Base-by-base conservation (phyloP, 1,140 invertebrate species). In the Bemisia tabaci region DNA sequence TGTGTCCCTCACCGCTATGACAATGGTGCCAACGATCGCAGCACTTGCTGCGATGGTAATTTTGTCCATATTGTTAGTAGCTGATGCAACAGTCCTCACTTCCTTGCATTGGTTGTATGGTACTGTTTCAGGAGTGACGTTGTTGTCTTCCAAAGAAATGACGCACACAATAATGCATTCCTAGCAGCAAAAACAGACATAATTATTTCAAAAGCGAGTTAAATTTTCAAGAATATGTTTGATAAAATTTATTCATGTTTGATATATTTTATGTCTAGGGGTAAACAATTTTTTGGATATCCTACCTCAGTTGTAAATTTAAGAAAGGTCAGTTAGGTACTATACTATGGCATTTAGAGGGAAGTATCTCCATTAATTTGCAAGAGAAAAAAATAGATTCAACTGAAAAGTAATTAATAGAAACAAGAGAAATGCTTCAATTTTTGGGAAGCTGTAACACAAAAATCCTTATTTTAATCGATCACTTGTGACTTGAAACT, bases 131-230 rank as follows among this genome's bases (percentile, higher is more conserved):
- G 91, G 90, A 23, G 87, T 91, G 0, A 93, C 84, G 74, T 90
- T 86, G 17, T 87, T 84, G 71, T 94, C 91, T 76, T 95, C 92
- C 66, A 94, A 78, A 9, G 90, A 92, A 60, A 93, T 89, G 1
- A 95, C 92, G 74, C 92, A 95, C 26, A 95, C 91, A 23, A 95
- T 87, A 60, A 95, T 90, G 72, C 92, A 94, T 81, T 94, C 91
- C 86, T 93, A n/a, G n/a, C n/a, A n/a, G n/a, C n/a, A n/a, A n/a
- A n/a, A n/a, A 77, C 48, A 78, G 78, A 59, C 60, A 23, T 9
- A 22, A 22, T 9, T 60, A 65, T 12, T 11, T 12, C n/a, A 26
- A 21, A 1, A 22, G 27, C 5, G n/a, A 66, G 33, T 61, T 58
- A 26, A 2, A 59, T 59, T 59, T 21, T 26, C 58, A 65, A 58